These are phyloP conservation scores for Acrocera orbiculus DNA, from an alignment of 2,888 invertebrate genomes.

Conservation along the genomic window DNA sequence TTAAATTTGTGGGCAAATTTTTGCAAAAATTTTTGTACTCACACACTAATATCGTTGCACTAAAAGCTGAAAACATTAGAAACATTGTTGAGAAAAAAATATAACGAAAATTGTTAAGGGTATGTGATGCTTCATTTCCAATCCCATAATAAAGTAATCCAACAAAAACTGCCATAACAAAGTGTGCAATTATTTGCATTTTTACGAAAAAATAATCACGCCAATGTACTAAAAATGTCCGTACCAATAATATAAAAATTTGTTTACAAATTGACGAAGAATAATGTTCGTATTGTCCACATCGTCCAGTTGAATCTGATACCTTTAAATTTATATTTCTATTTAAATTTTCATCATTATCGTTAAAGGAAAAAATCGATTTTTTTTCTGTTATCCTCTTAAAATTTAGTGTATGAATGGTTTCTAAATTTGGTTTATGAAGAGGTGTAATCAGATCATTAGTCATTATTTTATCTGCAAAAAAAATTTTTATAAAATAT, in stretches of 20 bases:
- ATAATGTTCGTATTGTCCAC: slow-evolving; percentile 31
- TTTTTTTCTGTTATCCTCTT: too few relatives aligned
- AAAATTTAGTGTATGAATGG: slow-evolving; percentile 7
- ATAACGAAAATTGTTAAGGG: slow-evolving; percentile 71
- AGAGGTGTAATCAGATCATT: slow-evolving; percentile 36
- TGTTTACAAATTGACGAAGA: slow-evolving; percentile 41
- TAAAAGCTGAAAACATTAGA: slow-evolving; percentile 86
- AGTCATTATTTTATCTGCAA: slow-evolving; percentile 34
- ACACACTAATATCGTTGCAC: slow-evolving; percentile 79
- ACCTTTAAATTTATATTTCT: slow-evolving; percentile 2
- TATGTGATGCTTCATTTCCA: slow-evolving; percentile 69
- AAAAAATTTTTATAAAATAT: too few relatives aligned
- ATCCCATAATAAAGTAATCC: slow-evolving; percentile 70
- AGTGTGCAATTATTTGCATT: slow-evolving; percentile 61
- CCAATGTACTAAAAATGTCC: slow-evolving; percentile 44
- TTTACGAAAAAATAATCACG: slow-evolving; percentile 58
- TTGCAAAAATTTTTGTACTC: too few relatives aligned
- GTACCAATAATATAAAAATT: slow-evolving; percentile 39
- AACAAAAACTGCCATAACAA: slow-evolving; percentile 61
- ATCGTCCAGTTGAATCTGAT: slow-evolving; percentile 21
- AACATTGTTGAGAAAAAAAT: slow-evolving; percentile 87
- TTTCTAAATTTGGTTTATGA: slow-evolving; percentile 28
- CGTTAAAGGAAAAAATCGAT: too few relatives aligned
- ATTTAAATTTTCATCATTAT: neutral
- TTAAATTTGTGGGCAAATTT: neutral